Percentiles rank a stretch among this genome's conserved stretches.
Conservation (phyloP, 37 sponge, comb jelly and placozoan genomes). For the Chondrilla cf. caribensis region DNA sequence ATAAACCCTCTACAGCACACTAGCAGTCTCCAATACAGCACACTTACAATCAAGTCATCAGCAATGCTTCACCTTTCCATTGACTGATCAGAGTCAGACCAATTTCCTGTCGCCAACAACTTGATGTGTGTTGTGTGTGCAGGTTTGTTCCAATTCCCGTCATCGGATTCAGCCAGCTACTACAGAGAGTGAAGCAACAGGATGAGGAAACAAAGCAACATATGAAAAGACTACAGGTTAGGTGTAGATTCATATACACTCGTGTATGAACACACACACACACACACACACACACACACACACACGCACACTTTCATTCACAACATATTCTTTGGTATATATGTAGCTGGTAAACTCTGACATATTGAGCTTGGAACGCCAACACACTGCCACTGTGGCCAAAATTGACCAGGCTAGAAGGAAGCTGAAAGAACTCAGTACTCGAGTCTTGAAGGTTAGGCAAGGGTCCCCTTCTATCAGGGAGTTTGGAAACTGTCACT, state of each 20-base stretch:
- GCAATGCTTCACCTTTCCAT: too few relatives aligned
- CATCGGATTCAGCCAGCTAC: conserved; percentile 75
- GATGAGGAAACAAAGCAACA: conserved; percentile 81
- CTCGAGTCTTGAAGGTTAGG: conserved; percentile 57
- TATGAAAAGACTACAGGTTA: conserved; percentile 69
- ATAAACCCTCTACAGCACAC: too few relatives aligned
- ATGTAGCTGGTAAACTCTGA: conserved; percentile 44
- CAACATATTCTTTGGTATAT: neutral
- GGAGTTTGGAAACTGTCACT: too few relatives aligned
- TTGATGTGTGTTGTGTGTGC: neutral
- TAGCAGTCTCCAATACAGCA: too few relatives aligned
- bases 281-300: neutral
- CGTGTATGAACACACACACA: too few relatives aligned
- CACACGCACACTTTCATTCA: neutral
- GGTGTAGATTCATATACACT: neutral
- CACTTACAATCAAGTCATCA: too few relatives aligned
- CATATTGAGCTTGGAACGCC: conserved; percentile 43
- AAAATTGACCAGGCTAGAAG: conserved; percentile 68
- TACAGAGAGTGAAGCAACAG: conserved; percentile 78
- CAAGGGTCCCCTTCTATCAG: neutral
- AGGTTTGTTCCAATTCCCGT: conserved; percentile 87
- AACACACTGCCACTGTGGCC: conserved; percentile 54
- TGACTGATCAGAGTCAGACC: too few relatives aligned
- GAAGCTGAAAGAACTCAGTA: conserved; percentile 46
- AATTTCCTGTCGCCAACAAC: too few relatives aligned